phyloP scores from a whole-genome alignment of 2,797 vertebrate species.

The Pristis pectinata region DNA sequence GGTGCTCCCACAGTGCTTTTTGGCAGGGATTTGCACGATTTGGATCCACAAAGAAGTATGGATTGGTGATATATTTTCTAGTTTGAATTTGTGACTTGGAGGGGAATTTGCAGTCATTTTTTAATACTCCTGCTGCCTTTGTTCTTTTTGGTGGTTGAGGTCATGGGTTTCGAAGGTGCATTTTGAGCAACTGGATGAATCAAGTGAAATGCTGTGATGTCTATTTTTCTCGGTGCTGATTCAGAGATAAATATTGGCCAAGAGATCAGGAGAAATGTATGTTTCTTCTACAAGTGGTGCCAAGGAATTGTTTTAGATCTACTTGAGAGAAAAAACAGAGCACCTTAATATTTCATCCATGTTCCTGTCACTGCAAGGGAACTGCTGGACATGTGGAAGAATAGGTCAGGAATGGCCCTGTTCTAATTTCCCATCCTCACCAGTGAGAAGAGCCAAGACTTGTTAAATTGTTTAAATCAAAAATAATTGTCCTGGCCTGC shows the following conservation, averaged over 20 bases:
- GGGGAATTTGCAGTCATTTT: too few species aligned
- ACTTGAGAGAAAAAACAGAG: background rate
- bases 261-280: background rate
- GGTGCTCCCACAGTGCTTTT: too few species aligned
- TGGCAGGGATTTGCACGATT: too few species aligned
- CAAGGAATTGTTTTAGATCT: background rate
- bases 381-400: background rate
- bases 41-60: too few species aligned
- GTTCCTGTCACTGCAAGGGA: background rate
- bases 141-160: too few species aligned
- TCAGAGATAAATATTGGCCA: background rate
- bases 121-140: too few species aligned
- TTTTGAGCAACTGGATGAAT: too few species aligned
- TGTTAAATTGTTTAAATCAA: background rate
- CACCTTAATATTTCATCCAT: background rate
- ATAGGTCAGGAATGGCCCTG: background rate
- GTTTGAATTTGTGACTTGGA: too few species aligned
- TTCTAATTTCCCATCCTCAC: background rate
- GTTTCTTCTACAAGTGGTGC: background rate
- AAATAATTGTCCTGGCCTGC: background rate
- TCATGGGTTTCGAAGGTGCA: too few species aligned
- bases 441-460: background rate
- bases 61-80: too few species aligned
- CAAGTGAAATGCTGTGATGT: too few species aligned
- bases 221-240: too few species aligned